phyloP scores from a whole-genome alignment of 2,113 vertebrate genomes.

The Craseonycteris thonglongyai region DNA sequence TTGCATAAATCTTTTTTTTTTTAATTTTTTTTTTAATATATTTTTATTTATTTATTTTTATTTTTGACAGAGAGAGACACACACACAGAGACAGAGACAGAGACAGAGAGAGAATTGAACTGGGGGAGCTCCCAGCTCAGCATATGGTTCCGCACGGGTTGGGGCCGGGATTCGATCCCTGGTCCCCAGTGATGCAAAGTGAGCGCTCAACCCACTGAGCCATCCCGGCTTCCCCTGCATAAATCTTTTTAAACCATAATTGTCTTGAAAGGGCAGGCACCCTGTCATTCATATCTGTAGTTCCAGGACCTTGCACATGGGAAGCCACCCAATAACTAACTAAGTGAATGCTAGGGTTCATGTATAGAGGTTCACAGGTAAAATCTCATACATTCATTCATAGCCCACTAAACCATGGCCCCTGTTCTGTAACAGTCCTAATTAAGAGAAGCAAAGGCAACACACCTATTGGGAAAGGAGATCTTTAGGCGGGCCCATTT shows the following conservation, averaged over 20 bases:
- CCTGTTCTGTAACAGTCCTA: background rate
- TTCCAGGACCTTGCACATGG: background rate
- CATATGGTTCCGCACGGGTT: no score
- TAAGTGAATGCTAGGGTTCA: conserved; percentile 2
- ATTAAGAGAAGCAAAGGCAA: conserved; percentile 22
- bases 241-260: background rate
- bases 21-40: no score
- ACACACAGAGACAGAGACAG: no score
- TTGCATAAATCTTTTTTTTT: background rate
- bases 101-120: no score
- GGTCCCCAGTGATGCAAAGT: no score
- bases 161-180: no score
- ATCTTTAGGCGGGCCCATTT: background rate
- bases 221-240: no score
- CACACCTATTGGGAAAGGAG: background rate
- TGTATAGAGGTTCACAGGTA: background rate
- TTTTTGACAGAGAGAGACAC: no score
- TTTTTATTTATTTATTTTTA: no score
- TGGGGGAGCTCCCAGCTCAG: no score
- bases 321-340: conserved; percentile 28
- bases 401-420: background rate
- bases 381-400: conserved; percentile 26
- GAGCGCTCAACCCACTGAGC: no score
- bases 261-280: background rate
- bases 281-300: background rate